Base-by-base conservation (phyloP, 2,888 invertebrate species). In the Oscheius sp. region DNA sequence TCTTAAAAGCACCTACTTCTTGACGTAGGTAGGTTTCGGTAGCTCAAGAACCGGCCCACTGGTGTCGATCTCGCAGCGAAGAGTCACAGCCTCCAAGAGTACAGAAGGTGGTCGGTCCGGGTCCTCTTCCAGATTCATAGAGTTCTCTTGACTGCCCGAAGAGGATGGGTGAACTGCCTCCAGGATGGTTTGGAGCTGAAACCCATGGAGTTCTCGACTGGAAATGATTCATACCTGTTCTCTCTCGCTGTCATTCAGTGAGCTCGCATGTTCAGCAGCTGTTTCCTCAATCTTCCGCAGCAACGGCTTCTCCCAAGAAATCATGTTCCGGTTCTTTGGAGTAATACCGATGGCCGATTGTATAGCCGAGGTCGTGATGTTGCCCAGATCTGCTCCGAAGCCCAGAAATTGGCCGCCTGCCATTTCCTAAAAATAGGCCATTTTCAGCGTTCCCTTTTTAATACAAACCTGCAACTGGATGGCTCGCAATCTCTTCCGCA, bases 401-500 rank as follows among this genome's bases (percentile, higher is more conserved):
- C 88, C 87, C 4, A 88, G 81, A 59, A 87, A 87, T 57, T 87
- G 86, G 11, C 87, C 87, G 11, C 87, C 87, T 29, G 87, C 87
- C 88, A 88, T 87, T 80, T 86, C 85, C 84, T 86, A 70, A 73
- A 80, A 58, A 58, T 7, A 4, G 10, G 2, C 11, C 2, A 32
- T 11, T 29, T 2, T 11, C 29, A 58, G 29, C 29, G 1, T 11
- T 11, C 57, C 29, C n/a, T 57, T 42, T 42, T 13, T 1, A 33
- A 4, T 35, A 5, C 63, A 2, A 29, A 83, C 89, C 79, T 89
- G 89, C 2, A 89, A 79, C 62, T 87, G 85, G 65, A 89, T 86
- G 21, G 88, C 87, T 58, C 86, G 68, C 35, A 89, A 73, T 7
- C 89, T 82, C 68, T 86, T 85, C 55, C 90, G 89, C 55, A 91